A percentile compares a stretch with the other conserved stretches of the same genome.
Evolutionary conservation across 2,797 vertebrate species (phyloP).

Genomic region (Anabacerthia variegaticeps): DNA sequence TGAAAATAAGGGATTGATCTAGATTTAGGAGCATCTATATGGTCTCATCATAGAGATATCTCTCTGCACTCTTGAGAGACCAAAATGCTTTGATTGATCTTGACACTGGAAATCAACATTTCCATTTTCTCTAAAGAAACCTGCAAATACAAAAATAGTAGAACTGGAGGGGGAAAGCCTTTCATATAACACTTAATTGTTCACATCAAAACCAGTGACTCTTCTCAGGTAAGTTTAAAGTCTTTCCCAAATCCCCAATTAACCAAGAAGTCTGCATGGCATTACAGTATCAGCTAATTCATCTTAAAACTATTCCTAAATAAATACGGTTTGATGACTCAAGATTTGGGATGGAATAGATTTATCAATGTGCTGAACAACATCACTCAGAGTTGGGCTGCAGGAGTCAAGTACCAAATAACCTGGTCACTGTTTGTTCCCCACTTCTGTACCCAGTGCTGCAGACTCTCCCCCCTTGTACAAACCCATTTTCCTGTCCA

Average conservation of each 20-base stretch:
- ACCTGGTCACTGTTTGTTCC: background rate
- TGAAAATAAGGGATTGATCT: background rate
- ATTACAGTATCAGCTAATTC: background rate
- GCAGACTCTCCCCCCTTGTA: background rate
- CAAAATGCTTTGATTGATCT: background rate
- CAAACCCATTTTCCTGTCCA: background rate
- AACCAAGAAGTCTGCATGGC: background rate
- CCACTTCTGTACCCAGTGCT: background rate
- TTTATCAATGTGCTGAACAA: background rate
- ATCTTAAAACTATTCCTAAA: background rate
- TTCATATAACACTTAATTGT: background rate
- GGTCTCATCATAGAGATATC: too few relatives aligned
- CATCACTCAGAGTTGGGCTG: background rate
- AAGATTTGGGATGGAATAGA: background rate
- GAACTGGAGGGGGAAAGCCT: rapidly evolving
- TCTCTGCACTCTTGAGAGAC: background rate
- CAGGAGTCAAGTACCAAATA: background rate
- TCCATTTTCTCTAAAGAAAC: background rate
- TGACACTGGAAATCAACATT: background rate
- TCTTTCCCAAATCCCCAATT: background rate
- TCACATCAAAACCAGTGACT: background rate
- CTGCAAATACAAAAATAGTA: background rate
- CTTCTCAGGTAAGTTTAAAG: background rate
- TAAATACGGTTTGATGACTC: too few relatives aligned
- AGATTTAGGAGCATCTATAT: background rate